A percentile compares a stretch with the other conserved stretches of the same genome.
These are phyloP conservation scores for Apodemia mormo DNA, from an alignment of 2,888 invertebrate species.

Conservation along the genomic window DNA sequence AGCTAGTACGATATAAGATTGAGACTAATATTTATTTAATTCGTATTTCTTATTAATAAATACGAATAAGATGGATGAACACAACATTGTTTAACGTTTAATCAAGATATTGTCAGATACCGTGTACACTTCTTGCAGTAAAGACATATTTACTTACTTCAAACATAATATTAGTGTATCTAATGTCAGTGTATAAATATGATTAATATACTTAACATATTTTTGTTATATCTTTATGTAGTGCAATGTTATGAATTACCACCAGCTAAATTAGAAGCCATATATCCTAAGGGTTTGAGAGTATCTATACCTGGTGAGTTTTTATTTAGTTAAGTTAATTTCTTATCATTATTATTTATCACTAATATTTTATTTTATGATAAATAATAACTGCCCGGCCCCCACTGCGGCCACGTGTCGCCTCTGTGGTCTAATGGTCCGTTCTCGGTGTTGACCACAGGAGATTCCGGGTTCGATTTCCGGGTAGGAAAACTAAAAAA, in stretches of 20 bases:
- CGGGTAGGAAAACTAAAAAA: no score
- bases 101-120: no score
- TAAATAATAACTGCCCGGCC: no score
- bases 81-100: no score
- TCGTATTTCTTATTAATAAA: no score
- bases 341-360: no score
- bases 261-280: conserved; percentile 78
- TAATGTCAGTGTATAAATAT: neutral
- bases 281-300: conserved; percentile 81
- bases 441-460: neutral
- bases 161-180: neutral
- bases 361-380: no score
- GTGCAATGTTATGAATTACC: conserved; percentile 63
- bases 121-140: neutral
- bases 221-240: neutral
- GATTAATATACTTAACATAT: neutral
- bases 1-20: no score
- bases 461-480: neutral
- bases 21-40: no score
- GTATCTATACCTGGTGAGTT: conserved; percentile 83
- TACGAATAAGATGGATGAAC: no score
- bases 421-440: neutral
- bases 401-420: neutral
- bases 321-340: neutral
- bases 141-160: neutral